Evolutionary conservation across 2,113 vertebrate genomes (phyloP).

Genomic region (Oncorhynchus masou): DNA sequence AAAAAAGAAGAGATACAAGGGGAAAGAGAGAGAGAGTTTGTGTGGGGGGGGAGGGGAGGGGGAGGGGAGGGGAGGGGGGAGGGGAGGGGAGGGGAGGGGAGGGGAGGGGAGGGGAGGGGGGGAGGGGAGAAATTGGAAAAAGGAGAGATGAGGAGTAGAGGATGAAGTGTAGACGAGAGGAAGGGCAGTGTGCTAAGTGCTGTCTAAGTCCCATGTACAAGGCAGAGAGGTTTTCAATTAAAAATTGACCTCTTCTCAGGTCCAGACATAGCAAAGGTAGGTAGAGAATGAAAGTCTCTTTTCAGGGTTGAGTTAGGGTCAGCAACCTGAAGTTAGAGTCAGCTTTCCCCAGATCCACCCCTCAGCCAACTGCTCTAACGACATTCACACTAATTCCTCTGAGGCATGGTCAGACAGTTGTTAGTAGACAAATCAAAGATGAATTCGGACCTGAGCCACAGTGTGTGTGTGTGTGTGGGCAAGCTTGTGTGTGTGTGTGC

Average conservation of each 20-base stretch:
- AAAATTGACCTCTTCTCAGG: constrained; percentile 51
- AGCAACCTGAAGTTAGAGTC: constrained; percentile 32
- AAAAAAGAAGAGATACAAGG: too few species aligned
- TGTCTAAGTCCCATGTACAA: neutral
- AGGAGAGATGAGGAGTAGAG: neutral
- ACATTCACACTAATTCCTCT: constrained; percentile 11
- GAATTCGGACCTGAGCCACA: too few species aligned
- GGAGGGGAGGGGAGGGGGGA: neutral
- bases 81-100: neutral
- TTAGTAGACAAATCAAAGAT: neutral
- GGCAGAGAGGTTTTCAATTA: constrained; percentile 53
- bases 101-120: neutral
- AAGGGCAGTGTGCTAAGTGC: too few species aligned
- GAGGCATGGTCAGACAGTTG: neutral
- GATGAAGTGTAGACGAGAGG: too few species aligned
- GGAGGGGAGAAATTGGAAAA: neutral
- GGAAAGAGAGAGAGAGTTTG: constrained; percentile 28
- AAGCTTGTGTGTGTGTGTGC: too few species aligned
- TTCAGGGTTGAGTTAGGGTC: neutral
- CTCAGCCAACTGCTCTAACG: neutral
- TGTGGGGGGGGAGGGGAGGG: neutral
- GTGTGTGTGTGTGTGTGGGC: too few species aligned
- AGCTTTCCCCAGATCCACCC: neutral
- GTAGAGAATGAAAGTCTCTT: neutral
- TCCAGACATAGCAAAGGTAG: neutral